Evolutionary conservation across 2,888 invertebrate genomes (phyloP), one percentile per base, ranked within the genome.

Genomic region (Ariolimax columbianus): DNA sequence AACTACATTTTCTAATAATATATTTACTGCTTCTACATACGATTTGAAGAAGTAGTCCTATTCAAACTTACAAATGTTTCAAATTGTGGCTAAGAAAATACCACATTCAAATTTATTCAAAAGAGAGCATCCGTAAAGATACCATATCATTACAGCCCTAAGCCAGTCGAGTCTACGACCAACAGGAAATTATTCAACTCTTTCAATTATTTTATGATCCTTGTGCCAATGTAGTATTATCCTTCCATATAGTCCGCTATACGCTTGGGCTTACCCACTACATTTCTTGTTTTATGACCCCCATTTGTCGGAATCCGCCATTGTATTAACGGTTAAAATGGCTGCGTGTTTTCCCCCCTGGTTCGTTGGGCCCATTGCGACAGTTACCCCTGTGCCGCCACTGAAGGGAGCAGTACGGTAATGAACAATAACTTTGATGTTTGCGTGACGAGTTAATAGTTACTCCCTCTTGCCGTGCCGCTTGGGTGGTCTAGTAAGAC

Each of bases 341-440:
- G 23, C 59, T 63, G 23, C 23, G 59, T n/a, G n/a, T n/a, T n/a
- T n/a, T n/a, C n/a, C n/a, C n/a, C n/a, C n/a, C n/a, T n/a, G n/a
- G n/a, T n/a, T n/a, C n/a, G n/a, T n/a, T n/a, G n/a, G n/a, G n/a
- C n/a, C n/a, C n/a, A n/a, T n/a, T n/a, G n/a, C n/a, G n/a, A n/a
- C n/a, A n/a, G n/a, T n/a, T n/a, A n/a, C 7, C 30, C 17, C 19
- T 11, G 66, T 33, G 33, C 30, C 14, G 59, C 30, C 17, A 66
- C 17, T 66, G 33, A 30, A 66, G 17, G 3, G 6, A 1, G 23
- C 33, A 30, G 43, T 14, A 0, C 43, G n/a, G 3, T n/a, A 47
- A 33, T 0, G 47, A 51, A 51, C 75, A 75, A 75, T 75, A 47
- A 75, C 51, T 75, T 47, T 75, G 51, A 75, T 43, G 51, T 75